phyloP scores from a whole-genome alignment of 2,888 invertebrate genomes.

The Synergus laeviventris region DNA sequence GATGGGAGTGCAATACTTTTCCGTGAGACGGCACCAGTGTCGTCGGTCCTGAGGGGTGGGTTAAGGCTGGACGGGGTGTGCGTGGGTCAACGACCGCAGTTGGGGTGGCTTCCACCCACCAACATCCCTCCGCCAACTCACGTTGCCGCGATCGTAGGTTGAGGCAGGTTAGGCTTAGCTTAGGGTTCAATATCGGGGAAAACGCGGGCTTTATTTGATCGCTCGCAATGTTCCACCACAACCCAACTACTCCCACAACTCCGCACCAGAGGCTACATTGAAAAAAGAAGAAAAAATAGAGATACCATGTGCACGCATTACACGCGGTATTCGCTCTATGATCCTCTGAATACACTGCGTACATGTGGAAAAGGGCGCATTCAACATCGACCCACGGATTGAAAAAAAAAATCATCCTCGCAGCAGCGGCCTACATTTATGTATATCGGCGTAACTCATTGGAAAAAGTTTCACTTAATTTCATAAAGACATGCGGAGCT shows the following conservation, averaged over 20 bases:
- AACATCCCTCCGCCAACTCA: slow-evolving; percentile 57
- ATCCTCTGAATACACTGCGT: slow-evolving; percentile 59
- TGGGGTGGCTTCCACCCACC: slow-evolving; percentile 71
- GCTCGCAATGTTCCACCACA: slow-evolving; percentile 55
- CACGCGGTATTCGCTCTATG: slow-evolving; percentile 51
- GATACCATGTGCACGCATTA: slow-evolving; percentile 42
- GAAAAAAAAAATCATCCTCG: slow-evolving; percentile 42
- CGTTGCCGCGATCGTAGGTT: slow-evolving; percentile 67
- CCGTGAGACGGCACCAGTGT: slow-evolving; percentile 72
- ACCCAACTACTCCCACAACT: slow-evolving; percentile 4
- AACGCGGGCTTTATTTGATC: slow-evolving; percentile 72
- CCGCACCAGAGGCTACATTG: slow-evolving; percentile 39
- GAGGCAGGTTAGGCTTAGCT: slow-evolving; percentile 74
- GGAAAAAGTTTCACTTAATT: slow-evolving; percentile 61
- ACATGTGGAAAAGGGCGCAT: slow-evolving; percentile 53
- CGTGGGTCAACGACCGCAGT: slow-evolving; percentile 73
- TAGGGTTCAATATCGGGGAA: slow-evolving; percentile 72
- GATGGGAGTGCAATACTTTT: slow-evolving; percentile 70
- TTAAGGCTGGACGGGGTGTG: slow-evolving; percentile 68
- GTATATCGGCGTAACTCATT: slow-evolving; percentile 57
- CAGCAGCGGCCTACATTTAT: slow-evolving; percentile 45
- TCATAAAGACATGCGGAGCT: slow-evolving; percentile 27
- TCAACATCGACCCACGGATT: slow-evolving; percentile 46
- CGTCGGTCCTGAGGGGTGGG: slow-evolving; percentile 72
- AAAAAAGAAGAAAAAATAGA: slow-evolving; percentile 41